Percentiles rank a stretch among this genome's conserved stretches.
Conservation (phyloP, 2,113 vertebrate species). For the Erinaceus europaeus region DNA sequence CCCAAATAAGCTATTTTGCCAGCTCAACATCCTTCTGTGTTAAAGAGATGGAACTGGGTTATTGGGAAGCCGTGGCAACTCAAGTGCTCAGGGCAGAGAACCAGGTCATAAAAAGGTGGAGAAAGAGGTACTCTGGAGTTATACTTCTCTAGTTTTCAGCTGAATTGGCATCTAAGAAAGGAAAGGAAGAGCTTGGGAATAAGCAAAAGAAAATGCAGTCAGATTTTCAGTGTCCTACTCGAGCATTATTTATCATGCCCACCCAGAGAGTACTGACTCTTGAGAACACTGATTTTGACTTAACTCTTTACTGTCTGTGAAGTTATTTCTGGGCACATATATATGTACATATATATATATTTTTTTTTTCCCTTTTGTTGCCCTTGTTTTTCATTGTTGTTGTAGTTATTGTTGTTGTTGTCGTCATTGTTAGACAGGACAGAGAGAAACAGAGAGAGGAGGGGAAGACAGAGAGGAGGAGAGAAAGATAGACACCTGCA, state of each 20-base stretch:
- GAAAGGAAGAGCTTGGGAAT: background rate
- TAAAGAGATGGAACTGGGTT: background rate
- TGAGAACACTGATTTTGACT: background rate
- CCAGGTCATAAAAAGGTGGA: background rate
- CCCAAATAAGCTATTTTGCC: too few species aligned
- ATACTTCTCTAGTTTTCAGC: background rate
- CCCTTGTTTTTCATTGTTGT: too few species aligned
- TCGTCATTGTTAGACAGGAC: too few species aligned
- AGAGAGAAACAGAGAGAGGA: too few species aligned
- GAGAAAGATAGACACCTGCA: too few species aligned
- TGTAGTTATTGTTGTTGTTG: too few species aligned
- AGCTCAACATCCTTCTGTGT: too few species aligned
- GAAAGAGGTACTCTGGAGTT: background rate
- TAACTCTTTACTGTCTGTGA: background rate
- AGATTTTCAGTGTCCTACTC: background rate
- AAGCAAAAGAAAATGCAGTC: background rate
- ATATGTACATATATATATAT: too few species aligned
- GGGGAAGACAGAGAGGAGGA: too few species aligned
- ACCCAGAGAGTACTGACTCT: background rate
- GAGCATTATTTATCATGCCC: background rate
- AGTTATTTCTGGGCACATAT: too few species aligned
- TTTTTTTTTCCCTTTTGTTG: too few species aligned
- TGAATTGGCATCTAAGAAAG: background rate
- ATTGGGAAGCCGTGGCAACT: background rate
- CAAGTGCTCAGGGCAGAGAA: background rate